These are phyloP conservation scores for Cichlasoma orientale DNA, from an alignment of 2,797 vertebrate genomes.

Conservation along the genomic window DNA sequence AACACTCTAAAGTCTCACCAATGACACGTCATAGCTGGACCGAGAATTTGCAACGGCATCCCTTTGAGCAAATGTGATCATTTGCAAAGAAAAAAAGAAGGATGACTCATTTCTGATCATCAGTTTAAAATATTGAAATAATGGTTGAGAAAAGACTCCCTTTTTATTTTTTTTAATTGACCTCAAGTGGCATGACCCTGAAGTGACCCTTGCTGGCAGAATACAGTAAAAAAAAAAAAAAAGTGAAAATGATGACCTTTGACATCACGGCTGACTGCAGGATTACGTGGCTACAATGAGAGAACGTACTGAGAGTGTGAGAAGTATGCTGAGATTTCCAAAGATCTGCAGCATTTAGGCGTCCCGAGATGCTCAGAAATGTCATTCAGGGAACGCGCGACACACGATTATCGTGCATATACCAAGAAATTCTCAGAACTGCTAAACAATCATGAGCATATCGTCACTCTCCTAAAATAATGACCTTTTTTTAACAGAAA, in stretches of 20 bases:
- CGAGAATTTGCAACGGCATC: neutral
- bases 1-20: conserved; percentile 55
- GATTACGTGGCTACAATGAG: neutral
- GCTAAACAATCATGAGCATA: neutral
- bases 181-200: neutral
- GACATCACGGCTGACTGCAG: neutral
- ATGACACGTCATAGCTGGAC: conserved; percentile 50
- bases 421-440: neutral
- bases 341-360: neutral
- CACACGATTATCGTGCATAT: neutral
- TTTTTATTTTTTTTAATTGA: neutral
- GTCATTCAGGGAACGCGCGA: neutral
- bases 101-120: no score
- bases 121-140: neutral
- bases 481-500: no score
- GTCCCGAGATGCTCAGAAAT: neutral
- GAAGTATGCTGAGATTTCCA: neutral
- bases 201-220: neutral
- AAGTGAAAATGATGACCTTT: no score
- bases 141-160: neutral
- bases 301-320: neutral
- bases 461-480: no score
- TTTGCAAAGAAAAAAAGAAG: no score
- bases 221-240: no score
- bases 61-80: neutral